Base-by-base conservation (phyloP, 2,888 invertebrate species). In the Alsophila aescularia region DNA sequence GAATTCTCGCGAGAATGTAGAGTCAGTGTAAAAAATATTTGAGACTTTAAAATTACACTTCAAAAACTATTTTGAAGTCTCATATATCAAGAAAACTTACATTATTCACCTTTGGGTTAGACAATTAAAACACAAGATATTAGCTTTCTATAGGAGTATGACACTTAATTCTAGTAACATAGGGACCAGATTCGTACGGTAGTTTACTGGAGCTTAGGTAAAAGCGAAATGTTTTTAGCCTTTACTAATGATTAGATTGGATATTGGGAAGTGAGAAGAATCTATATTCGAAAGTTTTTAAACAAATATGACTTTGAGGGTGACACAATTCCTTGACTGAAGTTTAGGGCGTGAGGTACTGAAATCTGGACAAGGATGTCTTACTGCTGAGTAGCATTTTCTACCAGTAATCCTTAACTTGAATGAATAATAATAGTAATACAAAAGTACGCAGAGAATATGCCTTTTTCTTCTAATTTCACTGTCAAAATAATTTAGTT, bases 61-160 rank as follows among this genome's bases (percentile, higher is more conserved):
- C 13, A 3, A 9, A 12, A 18, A 32, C 35, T 51, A 52, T 52
- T 58, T 55, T 58, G 53, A 53, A 54, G 39, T 58, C 52, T 52
- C 49, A 55, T 40, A 44, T 6, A 40, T 16, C 6, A 18, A 37
- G 7, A n/a, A 32, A 60, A 55, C 52, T 52, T 60, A 58, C 55
- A 43, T 39, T 49, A 48, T 48, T 44, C 40, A 57, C 47, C 56
- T 52, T 49, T 47, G 29, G 52, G 48, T 48, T 9, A 42, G 18
- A 47, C 18, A 52, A 44, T 42, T 44, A 48, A 35, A 41, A 37
- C 12, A 57, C 16, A 53, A 39, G 27, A 41, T n/a, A 48, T 59
- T 55, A 64, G 60, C 62, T 44, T 57, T 47, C 52, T 48, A 56
- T 41, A 31, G 63, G 59, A 65, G 13, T 31, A 36, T 39, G 40